A percentile compares a stretch with the other conserved stretches of the same genome.
phyloP scores from a whole-genome alignment of 1,140 invertebrate genomes.

The Solenopsis fugax region DNA sequence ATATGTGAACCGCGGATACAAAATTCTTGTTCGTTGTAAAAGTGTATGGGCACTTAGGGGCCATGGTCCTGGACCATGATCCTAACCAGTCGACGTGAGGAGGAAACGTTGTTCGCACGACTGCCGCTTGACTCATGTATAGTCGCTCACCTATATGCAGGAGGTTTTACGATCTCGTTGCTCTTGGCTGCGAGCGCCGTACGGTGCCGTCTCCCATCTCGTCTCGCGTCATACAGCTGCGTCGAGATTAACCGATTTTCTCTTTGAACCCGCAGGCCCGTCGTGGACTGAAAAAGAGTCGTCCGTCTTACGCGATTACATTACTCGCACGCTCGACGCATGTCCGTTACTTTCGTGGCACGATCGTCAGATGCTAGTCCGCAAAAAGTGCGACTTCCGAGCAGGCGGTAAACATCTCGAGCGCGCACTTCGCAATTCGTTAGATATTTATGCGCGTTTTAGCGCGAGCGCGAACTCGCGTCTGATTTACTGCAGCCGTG shows the following conservation, averaged over 20 bases:
- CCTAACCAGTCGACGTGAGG: constrained; percentile 8
- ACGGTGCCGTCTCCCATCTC: constrained; percentile 31
- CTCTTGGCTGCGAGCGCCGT: background rate
- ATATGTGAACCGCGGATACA: constrained; percentile 65
- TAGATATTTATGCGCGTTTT: constrained; percentile 57
- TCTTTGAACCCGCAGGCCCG: background rate
- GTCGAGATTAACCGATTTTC: constrained; percentile 54
- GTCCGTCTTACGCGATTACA: constrained; percentile 30
- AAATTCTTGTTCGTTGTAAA: constrained; percentile 18
- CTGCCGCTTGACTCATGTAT: background rate
- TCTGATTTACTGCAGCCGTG: constrained; percentile 49
- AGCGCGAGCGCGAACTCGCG: constrained; percentile 33
- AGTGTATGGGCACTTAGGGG: background rate
- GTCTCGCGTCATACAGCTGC: constrained; percentile 17
- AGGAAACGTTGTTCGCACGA: constrained; percentile 26
- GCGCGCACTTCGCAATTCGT: constrained; percentile 43
- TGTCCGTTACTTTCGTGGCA: constrained; percentile 25
- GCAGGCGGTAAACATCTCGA: constrained; percentile 30
- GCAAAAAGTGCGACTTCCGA: constrained; percentile 34
- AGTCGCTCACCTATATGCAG: constrained; percentile 1
- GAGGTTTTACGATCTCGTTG: constrained; percentile 58
- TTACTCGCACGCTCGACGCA: background rate
- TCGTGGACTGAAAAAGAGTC: constrained; percentile 1
- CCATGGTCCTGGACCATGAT: too few species aligned
- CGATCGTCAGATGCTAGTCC: background rate